Conservation (phyloP, 2,888 invertebrate species). For the Sabatieria punctata region DNA sequence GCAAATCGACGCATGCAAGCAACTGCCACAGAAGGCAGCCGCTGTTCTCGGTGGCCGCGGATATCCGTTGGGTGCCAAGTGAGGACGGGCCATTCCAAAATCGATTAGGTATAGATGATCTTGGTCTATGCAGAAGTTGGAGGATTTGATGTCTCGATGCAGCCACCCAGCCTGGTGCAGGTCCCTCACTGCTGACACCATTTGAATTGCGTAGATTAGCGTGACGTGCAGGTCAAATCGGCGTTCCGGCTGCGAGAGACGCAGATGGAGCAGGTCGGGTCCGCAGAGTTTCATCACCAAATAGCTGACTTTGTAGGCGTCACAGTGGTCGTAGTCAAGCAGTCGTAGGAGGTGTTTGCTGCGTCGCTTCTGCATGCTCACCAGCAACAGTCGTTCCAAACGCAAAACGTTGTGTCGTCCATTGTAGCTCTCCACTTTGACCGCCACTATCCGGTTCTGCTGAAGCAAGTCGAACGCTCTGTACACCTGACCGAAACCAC, state of each 20-base stretch:
- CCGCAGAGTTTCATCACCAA: constrained; percentile 11
- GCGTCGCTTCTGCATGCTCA: no score
- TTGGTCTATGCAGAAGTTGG: constrained; percentile 10
- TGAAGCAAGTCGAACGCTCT: neutral
- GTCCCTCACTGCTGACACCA: no score
- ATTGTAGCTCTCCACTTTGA: constrained; percentile 1
- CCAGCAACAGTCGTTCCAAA: no score
- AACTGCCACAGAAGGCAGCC: no score
- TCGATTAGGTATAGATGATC: constrained; percentile 2
- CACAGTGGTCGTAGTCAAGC: neutral
- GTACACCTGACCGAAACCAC: constrained; percentile 3
- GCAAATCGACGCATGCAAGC: constrained; percentile 11
- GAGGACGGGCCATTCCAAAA: no score
- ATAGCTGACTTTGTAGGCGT: neutral
- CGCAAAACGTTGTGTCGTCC: no score
- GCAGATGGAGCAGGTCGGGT: constrained; percentile 10
- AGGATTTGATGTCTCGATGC: constrained; percentile 11
- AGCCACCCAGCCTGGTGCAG: constrained; percentile 9
- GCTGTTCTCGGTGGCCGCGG: no score
- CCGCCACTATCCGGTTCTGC: neutral
- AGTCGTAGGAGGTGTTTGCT: no score
- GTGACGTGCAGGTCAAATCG: constrained; percentile 6
- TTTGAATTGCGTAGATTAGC: no score
- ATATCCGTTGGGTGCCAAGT: no score
- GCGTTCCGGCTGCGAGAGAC: constrained; percentile 4